Evolutionary conservation across 2,797 vertebrate species (phyloP).

Genomic region (Botia kubotai): DNA sequence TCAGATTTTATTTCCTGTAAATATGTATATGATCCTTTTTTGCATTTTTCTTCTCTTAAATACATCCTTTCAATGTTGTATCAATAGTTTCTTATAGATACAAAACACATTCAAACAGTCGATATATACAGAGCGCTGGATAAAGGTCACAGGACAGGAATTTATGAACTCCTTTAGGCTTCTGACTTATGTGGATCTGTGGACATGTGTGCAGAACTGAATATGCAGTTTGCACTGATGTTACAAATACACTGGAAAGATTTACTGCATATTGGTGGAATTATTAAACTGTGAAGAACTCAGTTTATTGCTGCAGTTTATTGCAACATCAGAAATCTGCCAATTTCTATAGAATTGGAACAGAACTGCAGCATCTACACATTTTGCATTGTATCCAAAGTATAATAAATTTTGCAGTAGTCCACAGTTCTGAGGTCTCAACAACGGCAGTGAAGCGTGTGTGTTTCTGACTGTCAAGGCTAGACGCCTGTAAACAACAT

Average conservation of each 20-base stretch:
- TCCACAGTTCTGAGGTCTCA: background rate
- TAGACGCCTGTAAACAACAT: constrained; percentile 53
- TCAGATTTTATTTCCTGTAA: background rate
- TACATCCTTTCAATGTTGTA: background rate
- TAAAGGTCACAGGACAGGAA: constrained; percentile 48
- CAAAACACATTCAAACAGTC: constrained; percentile 13
- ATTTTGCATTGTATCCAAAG: too few species aligned
- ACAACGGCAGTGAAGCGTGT: background rate
- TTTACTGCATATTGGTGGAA: background rate
- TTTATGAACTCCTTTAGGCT: constrained; percentile 24
- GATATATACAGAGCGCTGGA: constrained; percentile 32
- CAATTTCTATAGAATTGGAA: too few species aligned
- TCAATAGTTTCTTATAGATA: constrained; percentile 8
- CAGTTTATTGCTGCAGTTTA: too few species aligned
- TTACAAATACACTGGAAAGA: background rate
- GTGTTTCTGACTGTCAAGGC: constrained; percentile 10
- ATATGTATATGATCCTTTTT: background rate
- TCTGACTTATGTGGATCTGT: background rate
- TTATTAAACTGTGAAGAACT: constrained; percentile 16
- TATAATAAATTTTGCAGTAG: too few species aligned
- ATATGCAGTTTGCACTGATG: background rate
- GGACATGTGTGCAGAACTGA: background rate
- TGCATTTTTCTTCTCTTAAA: background rate
- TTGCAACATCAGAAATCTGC: too few species aligned
- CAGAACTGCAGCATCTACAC: too few species aligned